Percentiles rank a stretch among this genome's conserved stretches.
phyloP scores from a whole-genome alignment of 1,140 invertebrate genomes.

The Metaphire vulgaris region DNA sequence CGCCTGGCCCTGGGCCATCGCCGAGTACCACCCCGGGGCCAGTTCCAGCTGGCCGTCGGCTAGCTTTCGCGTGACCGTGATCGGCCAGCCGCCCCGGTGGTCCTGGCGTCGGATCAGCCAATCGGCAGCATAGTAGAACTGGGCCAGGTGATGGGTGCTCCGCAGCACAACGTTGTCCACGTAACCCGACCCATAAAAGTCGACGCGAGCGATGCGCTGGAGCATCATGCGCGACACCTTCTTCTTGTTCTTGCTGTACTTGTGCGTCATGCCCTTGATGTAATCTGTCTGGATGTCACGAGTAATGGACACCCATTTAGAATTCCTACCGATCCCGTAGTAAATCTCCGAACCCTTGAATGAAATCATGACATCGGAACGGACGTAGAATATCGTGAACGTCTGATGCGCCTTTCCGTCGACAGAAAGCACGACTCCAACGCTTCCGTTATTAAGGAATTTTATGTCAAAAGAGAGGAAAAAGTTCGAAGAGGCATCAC shows the following conservation, averaged over 20 bases:
- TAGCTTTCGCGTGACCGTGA: conserved; percentile 79
- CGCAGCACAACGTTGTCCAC: conserved; percentile 47
- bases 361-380: conserved; percentile 65
- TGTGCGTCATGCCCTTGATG: conserved; percentile 70
- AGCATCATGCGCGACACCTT: conserved; percentile 32
- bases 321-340: conserved; percentile 69
- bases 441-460: conserved; percentile 68
- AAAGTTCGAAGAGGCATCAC: neutral
- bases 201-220: conserved; percentile 42
- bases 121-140: conserved; percentile 84
- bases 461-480: conserved; percentile 64
- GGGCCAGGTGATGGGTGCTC: conserved; percentile 62
- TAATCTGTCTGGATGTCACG: conserved; percentile 84
- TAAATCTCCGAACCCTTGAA: conserved; percentile 71
- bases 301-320: conserved; percentile 72
- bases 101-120: conserved; percentile 91
- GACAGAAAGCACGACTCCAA: conserved; percentile 71
- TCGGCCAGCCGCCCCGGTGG: conserved; percentile 84
- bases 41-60: conserved; percentile 67
- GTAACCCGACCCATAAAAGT: conserved; percentile 66
- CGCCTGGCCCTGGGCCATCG: conserved; percentile 95
- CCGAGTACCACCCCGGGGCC: conserved; percentile 85
- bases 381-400: conserved; percentile 76
- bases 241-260: conserved; percentile 37
- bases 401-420: conserved; percentile 64